Evolutionary conservation across 2,113 vertebrate genomes (phyloP).

Genomic region (Stegostoma tigrinum): DNA sequence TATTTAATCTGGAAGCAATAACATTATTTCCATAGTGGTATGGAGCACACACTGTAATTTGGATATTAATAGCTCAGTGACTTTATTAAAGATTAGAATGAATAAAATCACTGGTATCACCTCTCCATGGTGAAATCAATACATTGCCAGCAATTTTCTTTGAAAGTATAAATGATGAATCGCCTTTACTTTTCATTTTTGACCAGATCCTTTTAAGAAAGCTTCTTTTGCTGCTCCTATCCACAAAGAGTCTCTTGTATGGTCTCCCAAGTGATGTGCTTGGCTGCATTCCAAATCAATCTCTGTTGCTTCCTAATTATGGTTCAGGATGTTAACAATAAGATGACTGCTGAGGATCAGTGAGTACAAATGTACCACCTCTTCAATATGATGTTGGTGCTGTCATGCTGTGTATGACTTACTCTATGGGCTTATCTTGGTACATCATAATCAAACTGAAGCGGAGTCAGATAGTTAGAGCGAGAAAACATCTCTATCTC

Average conservation of each 20-base stretch:
- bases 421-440: not conserved
- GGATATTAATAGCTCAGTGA: not conserved
- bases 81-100: not conserved
- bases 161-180: not conserved
- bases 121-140: not conserved
- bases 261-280: not conserved
- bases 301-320: conserved; percentile 7
- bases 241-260: not conserved
- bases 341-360: not conserved
- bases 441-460: not conserved
- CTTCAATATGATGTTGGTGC: not conserved
- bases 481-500: not conserved
- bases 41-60: not conserved
- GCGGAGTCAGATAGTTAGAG: not conserved
- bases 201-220: not conserved
- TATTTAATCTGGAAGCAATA: not conserved
- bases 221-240: not conserved
- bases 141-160: not conserved
- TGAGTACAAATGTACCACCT: conserved; percentile 4
- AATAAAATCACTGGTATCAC: not conserved
- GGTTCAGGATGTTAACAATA: conserved; percentile 27
- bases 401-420: not conserved
- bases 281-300: conserved; percentile 30
- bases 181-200: not conserved
- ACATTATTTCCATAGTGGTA: not conserved